Evolutionary conservation across 1,140 invertebrate species (phyloP), one percentile per base, ranked within the genome.

Genomic region (Trachymyrmex cornetzi): DNA sequence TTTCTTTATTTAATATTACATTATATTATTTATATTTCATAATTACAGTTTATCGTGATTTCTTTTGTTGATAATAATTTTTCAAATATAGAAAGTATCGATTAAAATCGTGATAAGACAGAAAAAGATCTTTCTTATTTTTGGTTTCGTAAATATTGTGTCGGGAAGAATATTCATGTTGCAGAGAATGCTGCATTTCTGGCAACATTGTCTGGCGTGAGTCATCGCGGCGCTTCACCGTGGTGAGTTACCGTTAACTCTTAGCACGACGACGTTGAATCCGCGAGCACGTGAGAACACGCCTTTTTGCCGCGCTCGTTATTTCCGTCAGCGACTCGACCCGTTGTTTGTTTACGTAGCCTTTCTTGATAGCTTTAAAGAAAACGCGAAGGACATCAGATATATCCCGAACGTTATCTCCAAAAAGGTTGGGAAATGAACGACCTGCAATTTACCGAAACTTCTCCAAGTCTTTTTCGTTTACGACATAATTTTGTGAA

Each of bases 261-360:
- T 91, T 91, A 88, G 67, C 87, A 57, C 80, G 72, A 87, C 87
- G 79, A 90, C 79, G 86, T 44, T 72, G 84, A 87, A 88, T 86
- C 77, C 87, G 89, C 75, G 77, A 88, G 57, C 79, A 90, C 90
- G 82, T 91, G 90, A 87, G 90, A 91, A 91, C 85, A 87, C 72
- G 77, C 77, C 30, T 86, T 86, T 81, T 80, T 82, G 55, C 72
- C 66, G 50, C 16, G 19, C 85, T 80, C 55, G 77, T 86, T 86
- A 64, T 85, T 57, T 71, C 77, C 85, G 34, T 80, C 63, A 85
- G 64, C 63, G 63, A 12, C 27, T 67, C 19, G 57, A 44, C 5
- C 19, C n/a, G 69, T 55, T 61, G 53, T 84, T 74, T 75, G 69
- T 84, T 84, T 84, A 63, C 44, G 22, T 19, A 16, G 16, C 64